Percentiles rank a stretch among this genome's conserved stretches.
These are phyloP conservation scores for Oxycera nigricornis DNA, from an alignment of 2,888 invertebrate genomes.

Conservation along the genomic window DNA sequence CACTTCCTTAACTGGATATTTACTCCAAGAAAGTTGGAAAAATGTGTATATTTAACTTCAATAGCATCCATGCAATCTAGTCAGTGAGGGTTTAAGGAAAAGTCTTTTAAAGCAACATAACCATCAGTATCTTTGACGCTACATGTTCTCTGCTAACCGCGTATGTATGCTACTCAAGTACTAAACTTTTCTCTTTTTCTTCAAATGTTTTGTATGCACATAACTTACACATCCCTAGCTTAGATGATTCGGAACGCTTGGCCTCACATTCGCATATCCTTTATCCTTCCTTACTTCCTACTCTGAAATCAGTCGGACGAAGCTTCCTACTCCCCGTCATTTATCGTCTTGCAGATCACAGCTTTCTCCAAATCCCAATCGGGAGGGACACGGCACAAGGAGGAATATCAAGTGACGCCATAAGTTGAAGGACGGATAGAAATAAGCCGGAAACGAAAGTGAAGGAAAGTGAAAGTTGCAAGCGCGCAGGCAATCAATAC, in stretches of 20 bases:
- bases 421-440: conserved; percentile 1
- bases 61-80: too few relatives aligned
- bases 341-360: conserved; percentile 8
- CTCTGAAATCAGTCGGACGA: conserved; percentile 1
- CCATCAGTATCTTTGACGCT: background rate
- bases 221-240: conserved; percentile 7
- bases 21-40: too few relatives aligned
- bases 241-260: conserved; percentile 22
- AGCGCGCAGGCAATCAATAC: conserved; percentile 38
- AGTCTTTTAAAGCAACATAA: conserved; percentile 21
- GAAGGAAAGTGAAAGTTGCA: conserved; percentile 31
- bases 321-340: conserved; percentile 13
- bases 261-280: background rate
- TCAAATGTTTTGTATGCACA: conserved; percentile 32
- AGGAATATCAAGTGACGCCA: background rate
- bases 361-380: conserved; percentile 15
- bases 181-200: background rate
- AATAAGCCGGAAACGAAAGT: conserved; percentile 32
- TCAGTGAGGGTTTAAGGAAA: too few relatives aligned
- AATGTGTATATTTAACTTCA: too few relatives aligned
- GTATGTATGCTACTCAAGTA: background rate
- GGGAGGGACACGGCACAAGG: background rate
- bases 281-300: conserved; percentile 22
- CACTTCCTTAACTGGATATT: too few relatives aligned
- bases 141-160: background rate